Percentiles rank a stretch among this genome's conserved stretches.
Conservation (phyloP, 2,888 invertebrate species). For the Acleris holmiana region DNA sequence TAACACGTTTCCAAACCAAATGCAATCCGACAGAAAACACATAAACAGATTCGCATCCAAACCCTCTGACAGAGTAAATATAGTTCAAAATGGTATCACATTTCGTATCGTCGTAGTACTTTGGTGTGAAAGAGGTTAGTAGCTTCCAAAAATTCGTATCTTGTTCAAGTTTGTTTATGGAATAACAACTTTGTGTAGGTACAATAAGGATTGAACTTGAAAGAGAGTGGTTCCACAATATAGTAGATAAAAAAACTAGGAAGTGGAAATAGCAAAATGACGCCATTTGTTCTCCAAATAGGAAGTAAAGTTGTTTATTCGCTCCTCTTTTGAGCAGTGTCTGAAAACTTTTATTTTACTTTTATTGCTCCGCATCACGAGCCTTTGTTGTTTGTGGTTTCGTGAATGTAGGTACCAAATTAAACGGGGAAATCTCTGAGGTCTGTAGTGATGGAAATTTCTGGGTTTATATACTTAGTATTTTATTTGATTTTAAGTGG, state of each 20-base stretch:
- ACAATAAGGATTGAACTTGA: neutral
- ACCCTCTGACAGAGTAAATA: neutral
- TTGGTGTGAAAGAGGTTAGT: constrained; percentile 10
- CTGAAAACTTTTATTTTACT: constrained; percentile 51
- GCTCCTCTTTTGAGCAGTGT: constrained; percentile 55
- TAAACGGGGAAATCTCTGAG: constrained; percentile 11
- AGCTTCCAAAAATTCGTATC: neutral
- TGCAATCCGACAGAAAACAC: constrained; percentile 27
- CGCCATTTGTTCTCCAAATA: constrained; percentile 71
- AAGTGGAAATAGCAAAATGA: constrained; percentile 36
- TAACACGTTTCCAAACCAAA: constrained; percentile 32
- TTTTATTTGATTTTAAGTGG: no score
- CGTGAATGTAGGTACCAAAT: constrained; percentile 14
- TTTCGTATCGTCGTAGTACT: neutral
- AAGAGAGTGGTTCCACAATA: neutral
- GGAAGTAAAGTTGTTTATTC: constrained; percentile 69
- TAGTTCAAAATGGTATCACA: neutral
- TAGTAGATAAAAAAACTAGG: neutral
- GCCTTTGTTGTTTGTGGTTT: constrained; percentile 34
- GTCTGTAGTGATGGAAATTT: neutral
- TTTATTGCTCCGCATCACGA: constrained; percentile 55
- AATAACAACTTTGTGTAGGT: neutral
- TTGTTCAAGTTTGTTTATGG: neutral
- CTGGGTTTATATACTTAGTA: neutral
- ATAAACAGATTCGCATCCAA: neutral